Percentiles rank a stretch among this genome's conserved stretches.
Conservation (phyloP, 2,113 vertebrate species). For the Sturnus vulgaris region DNA sequence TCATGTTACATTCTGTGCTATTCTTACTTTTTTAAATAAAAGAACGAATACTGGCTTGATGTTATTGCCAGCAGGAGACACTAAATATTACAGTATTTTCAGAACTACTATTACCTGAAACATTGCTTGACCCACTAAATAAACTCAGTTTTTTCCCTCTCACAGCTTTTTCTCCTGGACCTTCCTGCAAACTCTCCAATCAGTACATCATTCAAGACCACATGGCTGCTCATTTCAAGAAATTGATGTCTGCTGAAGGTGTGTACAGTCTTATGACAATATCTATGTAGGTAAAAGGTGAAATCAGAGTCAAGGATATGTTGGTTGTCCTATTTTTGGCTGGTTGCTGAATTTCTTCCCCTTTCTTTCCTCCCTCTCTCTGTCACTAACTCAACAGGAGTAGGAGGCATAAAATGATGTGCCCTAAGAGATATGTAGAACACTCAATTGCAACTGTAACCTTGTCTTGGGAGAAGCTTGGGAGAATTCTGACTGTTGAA, state of each 20-base stretch:
- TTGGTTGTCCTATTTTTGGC: background rate
- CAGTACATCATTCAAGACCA: conserved; percentile 63
- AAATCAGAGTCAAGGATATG: background rate
- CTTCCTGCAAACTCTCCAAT: conserved; percentile 66
- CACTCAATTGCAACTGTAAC: background rate
- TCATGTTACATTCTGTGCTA: conserved; percentile 11
- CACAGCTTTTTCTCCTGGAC: conserved; percentile 35
- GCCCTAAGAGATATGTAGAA: background rate
- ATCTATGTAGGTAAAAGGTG: background rate
- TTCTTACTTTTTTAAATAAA: conserved; percentile 31
- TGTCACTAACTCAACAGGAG: background rate
- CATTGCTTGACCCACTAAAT: background rate
- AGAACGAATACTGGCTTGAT: background rate
- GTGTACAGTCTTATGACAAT: background rate
- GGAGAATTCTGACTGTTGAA: background rate
- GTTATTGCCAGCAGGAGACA: conserved; percentile 25
- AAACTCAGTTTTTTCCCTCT: conserved; percentile 24
- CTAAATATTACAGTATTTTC: background rate
- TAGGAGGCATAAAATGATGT: background rate
- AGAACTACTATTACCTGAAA: background rate
- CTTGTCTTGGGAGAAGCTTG: background rate
- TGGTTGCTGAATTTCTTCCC: background rate
- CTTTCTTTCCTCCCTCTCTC: background rate
- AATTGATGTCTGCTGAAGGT: conserved; percentile 61
- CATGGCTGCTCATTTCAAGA: conserved; percentile 54